These are phyloP conservation scores for Cosmorhoe ocellata DNA, from an alignment of 2,888 invertebrate genomes.

Conservation along the genomic window DNA sequence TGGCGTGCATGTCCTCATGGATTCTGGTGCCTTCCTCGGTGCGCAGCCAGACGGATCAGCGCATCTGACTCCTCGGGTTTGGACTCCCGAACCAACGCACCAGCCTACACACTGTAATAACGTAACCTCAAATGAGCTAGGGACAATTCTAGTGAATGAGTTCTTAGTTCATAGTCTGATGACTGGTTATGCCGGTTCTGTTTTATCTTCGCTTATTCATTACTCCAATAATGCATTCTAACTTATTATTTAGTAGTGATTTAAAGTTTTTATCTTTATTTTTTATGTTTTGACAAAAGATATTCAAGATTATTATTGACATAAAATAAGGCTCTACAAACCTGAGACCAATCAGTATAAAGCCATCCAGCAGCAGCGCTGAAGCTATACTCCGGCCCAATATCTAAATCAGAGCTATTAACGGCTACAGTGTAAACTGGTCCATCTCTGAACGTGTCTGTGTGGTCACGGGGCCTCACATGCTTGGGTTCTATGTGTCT, in stretches of 20 bases:
- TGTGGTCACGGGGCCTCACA: conserved; percentile 51
- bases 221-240: too few relatives aligned
- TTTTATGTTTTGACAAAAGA: too few relatives aligned
- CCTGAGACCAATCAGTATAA: conserved; percentile 83
- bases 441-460: conserved; percentile 65
- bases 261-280: too few relatives aligned
- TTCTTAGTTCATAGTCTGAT: too few relatives aligned
- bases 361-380: conserved; percentile 77
- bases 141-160: too few relatives aligned
- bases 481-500: conserved; percentile 51
- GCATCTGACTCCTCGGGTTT: conserved; percentile 88
- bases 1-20: conserved; percentile 84
- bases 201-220: too few relatives aligned
- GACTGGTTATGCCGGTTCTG: too few relatives aligned
- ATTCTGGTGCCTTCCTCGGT: conserved; percentile 81
- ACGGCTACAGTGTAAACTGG: conserved; percentile 68
- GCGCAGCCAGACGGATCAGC: conserved; percentile 85
- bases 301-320: too few relatives aligned
- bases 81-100: conserved; percentile 88
- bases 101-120: conserved; percentile 85
- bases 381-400: conserved; percentile 70
- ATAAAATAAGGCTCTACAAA: conserved; percentile 39
- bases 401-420: conserved; percentile 58
- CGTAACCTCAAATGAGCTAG: too few relatives aligned
- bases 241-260: too few relatives aligned